These are phyloP conservation scores for Drosophila prosaltans DNA, from an alignment of 1,140 invertebrate species.

Conservation along the genomic window DNA sequence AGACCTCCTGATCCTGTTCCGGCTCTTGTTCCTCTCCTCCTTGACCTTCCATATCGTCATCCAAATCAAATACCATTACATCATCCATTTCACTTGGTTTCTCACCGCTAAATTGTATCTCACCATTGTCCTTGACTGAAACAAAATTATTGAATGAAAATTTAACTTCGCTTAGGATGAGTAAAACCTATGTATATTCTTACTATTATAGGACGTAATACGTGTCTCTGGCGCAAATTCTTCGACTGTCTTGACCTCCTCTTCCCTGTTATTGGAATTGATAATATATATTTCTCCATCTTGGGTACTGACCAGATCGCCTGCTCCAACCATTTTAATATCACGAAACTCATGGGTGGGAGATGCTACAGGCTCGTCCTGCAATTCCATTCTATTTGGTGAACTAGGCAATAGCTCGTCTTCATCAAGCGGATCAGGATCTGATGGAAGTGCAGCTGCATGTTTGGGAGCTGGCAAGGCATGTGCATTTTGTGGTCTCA, in stretches of 20 bases:
- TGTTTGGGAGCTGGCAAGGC: background rate
- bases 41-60: constrained; percentile 32
- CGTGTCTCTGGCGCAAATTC: constrained; percentile 48
- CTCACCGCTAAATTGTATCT: constrained; percentile 67
- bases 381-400: background rate
- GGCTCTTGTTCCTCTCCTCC: constrained; percentile 44
- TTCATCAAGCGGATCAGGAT: background rate
- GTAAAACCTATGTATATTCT: constrained; percentile 19
- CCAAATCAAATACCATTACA: constrained; percentile 78
- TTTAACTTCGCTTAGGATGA: background rate
- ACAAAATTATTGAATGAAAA: background rate
- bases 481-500: constrained; percentile 8
- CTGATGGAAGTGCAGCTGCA: background rate
- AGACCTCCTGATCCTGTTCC: constrained; percentile 57
- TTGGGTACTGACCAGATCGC: constrained; percentile 43
- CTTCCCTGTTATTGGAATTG: constrained; percentile 30
- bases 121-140: constrained; percentile 70
- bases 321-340: constrained; percentile 39
- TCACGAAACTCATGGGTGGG: constrained; percentile 29
- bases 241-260: constrained; percentile 30
- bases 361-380: constrained; percentile 13
- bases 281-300: constrained; percentile 66
- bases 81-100: constrained; percentile 47
- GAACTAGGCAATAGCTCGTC: background rate
- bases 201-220: constrained; percentile 72